A percentile compares a stretch with the other conserved stretches of the same genome.
These are phyloP conservation scores for Chlamydotis undulata DNA, from an alignment of 2,113 vertebrate genomes.

Conservation along the genomic window DNA sequence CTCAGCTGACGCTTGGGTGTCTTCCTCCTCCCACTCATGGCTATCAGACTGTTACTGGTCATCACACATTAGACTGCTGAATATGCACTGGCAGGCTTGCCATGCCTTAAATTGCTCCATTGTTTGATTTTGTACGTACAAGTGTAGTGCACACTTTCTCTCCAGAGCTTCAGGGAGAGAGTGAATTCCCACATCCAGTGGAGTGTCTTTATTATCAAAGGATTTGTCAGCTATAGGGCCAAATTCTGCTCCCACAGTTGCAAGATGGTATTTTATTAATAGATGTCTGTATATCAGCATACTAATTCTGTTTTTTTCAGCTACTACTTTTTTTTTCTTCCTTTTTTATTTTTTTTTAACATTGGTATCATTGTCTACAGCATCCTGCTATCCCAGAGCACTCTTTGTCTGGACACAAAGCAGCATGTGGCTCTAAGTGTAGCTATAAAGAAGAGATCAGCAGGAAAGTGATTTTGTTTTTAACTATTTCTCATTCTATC, in stretches of 20 bases:
- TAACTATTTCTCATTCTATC: neutral
- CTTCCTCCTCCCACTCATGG: neutral
- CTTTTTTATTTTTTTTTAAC: neutral
- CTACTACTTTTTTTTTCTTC: neutral
- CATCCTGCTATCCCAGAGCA: neutral
- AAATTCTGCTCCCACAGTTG: neutral
- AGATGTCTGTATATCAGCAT: neutral
- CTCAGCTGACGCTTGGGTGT: neutral
- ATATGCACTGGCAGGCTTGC: neutral
- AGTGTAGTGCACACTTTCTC: neutral
- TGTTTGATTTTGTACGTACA: neutral
- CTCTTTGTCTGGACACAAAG: conserved; percentile 21
- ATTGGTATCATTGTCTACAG: neutral
- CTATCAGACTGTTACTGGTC: neutral
- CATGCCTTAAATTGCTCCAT: neutral
- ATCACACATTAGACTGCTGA: neutral
- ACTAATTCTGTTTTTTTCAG: neutral
- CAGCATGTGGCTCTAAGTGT: neutral
- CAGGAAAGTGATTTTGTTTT: neutral
- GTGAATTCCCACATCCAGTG: neutral
- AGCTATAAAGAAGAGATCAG: neutral
- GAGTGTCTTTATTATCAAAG: neutral
- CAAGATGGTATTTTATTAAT: neutral
- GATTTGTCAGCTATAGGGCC: neutral
- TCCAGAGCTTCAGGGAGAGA: neutral